phyloP scores from a whole-genome alignment of 2,113 vertebrate species.

The Onychostruthus taczanowskii region DNA sequence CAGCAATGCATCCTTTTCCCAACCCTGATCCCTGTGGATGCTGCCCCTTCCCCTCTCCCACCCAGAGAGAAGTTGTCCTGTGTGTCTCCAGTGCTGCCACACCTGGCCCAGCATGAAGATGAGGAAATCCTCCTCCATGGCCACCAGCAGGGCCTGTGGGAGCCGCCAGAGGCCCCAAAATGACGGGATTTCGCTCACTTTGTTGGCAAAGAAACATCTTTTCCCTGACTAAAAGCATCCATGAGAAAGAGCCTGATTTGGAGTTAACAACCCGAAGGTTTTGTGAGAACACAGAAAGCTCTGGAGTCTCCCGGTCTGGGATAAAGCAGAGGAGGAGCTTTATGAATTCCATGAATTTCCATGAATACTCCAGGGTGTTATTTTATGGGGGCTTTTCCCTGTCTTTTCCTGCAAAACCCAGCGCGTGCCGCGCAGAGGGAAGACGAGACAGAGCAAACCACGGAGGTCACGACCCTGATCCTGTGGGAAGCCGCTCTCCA shows the following conservation, averaged over 20 bases:
- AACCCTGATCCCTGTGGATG: background rate
- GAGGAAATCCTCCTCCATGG: background rate
- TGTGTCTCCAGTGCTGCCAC: accelerated
- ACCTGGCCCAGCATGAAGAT: accelerated
- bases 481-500: conserved; percentile 27
- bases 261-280: background rate
- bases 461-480: background rate
- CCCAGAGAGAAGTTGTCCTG: background rate
- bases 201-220: background rate
- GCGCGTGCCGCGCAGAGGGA: background rate
- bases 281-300: conserved; percentile 11
- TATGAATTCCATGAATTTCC: background rate
- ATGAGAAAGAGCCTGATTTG: background rate
- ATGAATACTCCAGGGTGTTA: background rate
- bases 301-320: conserved; percentile 14
- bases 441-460: conserved; percentile 46
- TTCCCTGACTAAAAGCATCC: background rate
- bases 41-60: background rate
- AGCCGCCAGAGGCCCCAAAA: background rate
- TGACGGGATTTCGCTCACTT: background rate
- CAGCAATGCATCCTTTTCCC: background rate
- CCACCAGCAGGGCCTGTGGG: background rate
- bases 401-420: background rate
- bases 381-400: background rate
- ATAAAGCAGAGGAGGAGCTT: background rate